A percentile compares a stretch with the other conserved stretches of the same genome.
Evolutionary conservation across 1,140 invertebrate species (phyloP).

Genomic region (Penaeus vannamei): DNA sequence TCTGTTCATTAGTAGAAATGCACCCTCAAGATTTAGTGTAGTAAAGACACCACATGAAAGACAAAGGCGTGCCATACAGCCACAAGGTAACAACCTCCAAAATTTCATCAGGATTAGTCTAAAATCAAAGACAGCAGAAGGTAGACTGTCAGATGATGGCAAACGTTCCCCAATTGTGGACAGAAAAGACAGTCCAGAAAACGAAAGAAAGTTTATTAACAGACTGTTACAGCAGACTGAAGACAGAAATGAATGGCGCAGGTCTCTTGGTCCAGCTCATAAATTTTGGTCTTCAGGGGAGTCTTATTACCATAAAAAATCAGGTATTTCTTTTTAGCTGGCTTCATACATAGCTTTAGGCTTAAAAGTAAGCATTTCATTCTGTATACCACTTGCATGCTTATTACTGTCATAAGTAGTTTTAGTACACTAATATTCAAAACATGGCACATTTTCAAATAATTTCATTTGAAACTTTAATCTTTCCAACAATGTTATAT

Average conservation of each 20-base stretch:
- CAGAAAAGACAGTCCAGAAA: slow-evolving; percentile 16
- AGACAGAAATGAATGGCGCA: no score
- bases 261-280: no score
- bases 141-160: no score
- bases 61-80: slow-evolving; percentile 1
- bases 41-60: slow-evolving; percentile 5
- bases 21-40: slow-evolving; percentile 40
- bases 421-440: neutral
- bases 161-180: slow-evolving; percentile 24
- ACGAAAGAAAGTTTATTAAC: slow-evolving; percentile 35
- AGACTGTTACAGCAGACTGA: neutral
- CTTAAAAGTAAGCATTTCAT: no score
- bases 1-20: slow-evolving; percentile 46
- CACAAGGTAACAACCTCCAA: neutral
- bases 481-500: no score
- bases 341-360: no score
- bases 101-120: neutral
- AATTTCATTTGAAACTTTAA: no score
- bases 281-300: no score
- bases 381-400: slow-evolving; percentile 18
- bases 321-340: no score
- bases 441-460: no score
- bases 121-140: slow-evolving; percentile 6
- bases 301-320: no score
- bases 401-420: slow-evolving; percentile 7